Evolutionary conservation across 2,113 vertebrate species (phyloP).

Genomic region (Eulemur macaco): DNA sequence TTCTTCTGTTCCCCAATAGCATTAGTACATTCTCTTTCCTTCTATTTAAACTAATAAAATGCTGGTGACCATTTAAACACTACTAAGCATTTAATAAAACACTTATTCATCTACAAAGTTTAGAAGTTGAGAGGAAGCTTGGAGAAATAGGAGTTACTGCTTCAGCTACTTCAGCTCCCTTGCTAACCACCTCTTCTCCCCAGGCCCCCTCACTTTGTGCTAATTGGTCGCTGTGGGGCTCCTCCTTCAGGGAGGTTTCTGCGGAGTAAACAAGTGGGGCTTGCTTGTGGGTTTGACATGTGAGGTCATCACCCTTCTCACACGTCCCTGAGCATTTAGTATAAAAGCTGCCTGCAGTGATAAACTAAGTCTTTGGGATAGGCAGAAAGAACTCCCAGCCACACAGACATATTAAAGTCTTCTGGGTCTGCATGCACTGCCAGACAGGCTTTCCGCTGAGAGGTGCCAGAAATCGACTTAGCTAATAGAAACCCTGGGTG

Average conservation of each 20-base stretch:
- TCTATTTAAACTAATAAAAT: not conserved
- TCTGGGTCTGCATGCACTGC: not conserved
- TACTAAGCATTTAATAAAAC: not conserved
- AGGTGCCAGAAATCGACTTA: not conserved
- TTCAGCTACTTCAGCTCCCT: not conserved
- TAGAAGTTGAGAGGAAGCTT: not conserved
- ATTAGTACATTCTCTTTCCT: not conserved
- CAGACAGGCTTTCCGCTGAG: not conserved
- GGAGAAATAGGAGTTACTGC: not conserved
- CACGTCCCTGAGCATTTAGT: not conserved
- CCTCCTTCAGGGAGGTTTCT: not conserved
- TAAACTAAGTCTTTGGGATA: not conserved
- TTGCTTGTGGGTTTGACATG: not conserved
- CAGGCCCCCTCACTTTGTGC: not conserved
- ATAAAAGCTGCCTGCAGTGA: not conserved
- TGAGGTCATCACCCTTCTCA: not conserved
- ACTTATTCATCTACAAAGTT: not conserved
- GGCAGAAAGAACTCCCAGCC: not conserved
- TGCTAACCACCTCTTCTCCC: not conserved
- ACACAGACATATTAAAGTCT: not conserved
- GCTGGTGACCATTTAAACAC: not conserved
- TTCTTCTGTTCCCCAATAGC: not conserved
- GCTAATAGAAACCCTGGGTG: not conserved
- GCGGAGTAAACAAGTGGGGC: not conserved
- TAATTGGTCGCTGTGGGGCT: conserved; percentile 50